phyloP scores from a whole-genome alignment of 2,113 vertebrate species.

The Laterallus jamaicensis region DNA sequence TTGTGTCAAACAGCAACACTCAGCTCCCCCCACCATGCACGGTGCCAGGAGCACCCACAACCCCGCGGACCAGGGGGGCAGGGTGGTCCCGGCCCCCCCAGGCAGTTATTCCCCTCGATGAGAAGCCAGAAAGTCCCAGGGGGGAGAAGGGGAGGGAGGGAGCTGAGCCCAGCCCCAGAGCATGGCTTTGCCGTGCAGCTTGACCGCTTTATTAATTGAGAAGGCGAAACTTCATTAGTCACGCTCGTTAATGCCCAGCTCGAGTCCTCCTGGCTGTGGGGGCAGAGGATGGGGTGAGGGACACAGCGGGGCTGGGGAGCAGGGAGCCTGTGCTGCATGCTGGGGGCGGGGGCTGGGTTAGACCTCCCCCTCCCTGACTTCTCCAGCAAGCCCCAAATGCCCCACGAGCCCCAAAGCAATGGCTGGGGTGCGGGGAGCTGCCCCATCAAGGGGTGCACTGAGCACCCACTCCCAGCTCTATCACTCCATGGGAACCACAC shows the following conservation, averaged over 20 bases:
- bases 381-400: not conserved
- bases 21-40: no score
- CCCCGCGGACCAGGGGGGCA: rapidly evolving
- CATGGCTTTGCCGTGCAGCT: not conserved
- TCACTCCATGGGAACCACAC: not conserved
- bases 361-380: not conserved
- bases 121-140: not conserved
- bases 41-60: not conserved
- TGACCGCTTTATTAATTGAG: slow-evolving; percentile 36
- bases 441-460: not conserved
- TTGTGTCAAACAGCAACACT: not conserved
- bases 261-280: not conserved
- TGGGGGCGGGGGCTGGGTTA: not conserved
- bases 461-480: not conserved
- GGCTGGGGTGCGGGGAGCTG: rapidly evolving
- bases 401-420: not conserved
- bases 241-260: not conserved
- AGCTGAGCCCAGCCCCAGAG: not conserved
- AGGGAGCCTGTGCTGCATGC: not conserved
- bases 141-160: not conserved
- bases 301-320: rapidly evolving
- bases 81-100: not conserved
- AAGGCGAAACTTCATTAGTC: not conserved
- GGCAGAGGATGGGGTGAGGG: not conserved
- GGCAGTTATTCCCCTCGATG: rapidly evolving